Evolutionary conservation across 2,797 vertebrate species (phyloP), one percentile per base, ranked within the genome.

Genomic region (Poecilia picta): DNA sequence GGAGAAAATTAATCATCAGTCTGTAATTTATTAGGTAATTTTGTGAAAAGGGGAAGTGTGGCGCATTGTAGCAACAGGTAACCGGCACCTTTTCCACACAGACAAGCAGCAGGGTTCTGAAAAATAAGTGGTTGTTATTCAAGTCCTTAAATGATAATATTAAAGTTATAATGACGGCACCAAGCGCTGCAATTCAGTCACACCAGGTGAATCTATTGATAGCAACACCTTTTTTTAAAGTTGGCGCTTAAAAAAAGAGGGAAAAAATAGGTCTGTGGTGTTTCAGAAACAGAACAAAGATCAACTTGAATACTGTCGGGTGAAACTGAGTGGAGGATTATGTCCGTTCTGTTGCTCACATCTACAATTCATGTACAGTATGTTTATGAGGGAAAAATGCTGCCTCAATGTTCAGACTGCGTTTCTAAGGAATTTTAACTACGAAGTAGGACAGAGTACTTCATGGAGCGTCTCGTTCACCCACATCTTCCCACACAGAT

Each of bases 401-500:
- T 39, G 20, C 18, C 20, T 41, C 33, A 18, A 66, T 36, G 64
- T 25, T 36, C 53, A 72, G 72, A 20, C 39, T 47, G 47, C 15
- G 47, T 79, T 80, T 76, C 70, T 41, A 59, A 4, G 31, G n/a
- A 53, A 76, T 72, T 53, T 51, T 72, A 57, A 10, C 73, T 15
- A 70, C n/a, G 15, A 64, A 70, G 62, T 33, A 18, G 82, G 45
- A 81, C 80, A 41, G 36, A 41, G 64, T 55, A 76, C 20, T 76
- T 82, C 39, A 47, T 62, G 57, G 57, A 78, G 13, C 55, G 36
- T 77, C 70, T 84, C 55, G 39, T 33, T 83, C 73, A 39, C 72
- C 75, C 81, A 86, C 75, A 2, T 78, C 64, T 75, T 46, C 77
- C 33, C 75, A 73, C 80, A 72, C 15, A 73, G 23, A 83, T 76